Percentiles rank a stretch among this genome's conserved stretches.
Conservation (phyloP, 2,797 vertebrate species). For the Clarias fuscus region DNA sequence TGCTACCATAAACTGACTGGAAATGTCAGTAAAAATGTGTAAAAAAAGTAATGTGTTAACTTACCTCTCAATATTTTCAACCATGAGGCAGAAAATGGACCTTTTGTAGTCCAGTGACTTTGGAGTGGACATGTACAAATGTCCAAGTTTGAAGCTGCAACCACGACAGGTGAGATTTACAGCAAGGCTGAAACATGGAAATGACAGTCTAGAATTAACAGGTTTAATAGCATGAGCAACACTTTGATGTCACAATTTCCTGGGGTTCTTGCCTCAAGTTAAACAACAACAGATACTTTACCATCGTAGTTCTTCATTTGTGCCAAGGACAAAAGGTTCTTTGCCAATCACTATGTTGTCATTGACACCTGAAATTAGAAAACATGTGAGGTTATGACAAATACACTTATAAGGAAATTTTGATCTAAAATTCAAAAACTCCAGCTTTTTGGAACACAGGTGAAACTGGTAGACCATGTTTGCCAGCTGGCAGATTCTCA, state of each 20-base stretch:
- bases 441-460: neutral
- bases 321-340: constrained; percentile 64
- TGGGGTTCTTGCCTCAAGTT: neutral
- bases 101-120: constrained; percentile 83
- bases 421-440: neutral
- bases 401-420: neutral
- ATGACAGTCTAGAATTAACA: neutral
- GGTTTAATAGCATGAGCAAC: no score
- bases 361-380: constrained; percentile 65
- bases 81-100: constrained; percentile 80
- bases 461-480: neutral
- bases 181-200: constrained; percentile 70
- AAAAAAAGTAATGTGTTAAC: neutral
- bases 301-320: constrained; percentile 62
- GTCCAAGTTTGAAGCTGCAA: constrained; percentile 78
- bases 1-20: neutral
- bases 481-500: neutral
- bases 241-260: neutral
- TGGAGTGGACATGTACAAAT: constrained; percentile 82
- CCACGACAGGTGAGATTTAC: constrained; percentile 78
- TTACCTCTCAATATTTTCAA: constrained; percentile 84
- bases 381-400: neutral
- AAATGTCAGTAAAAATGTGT: neutral
- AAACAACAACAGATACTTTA: constrained; percentile 49
- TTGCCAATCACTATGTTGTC: constrained; percentile 68